Base-by-base conservation (phyloP, 1,140 invertebrate species). In the Tetragonula clypearis region DNA sequence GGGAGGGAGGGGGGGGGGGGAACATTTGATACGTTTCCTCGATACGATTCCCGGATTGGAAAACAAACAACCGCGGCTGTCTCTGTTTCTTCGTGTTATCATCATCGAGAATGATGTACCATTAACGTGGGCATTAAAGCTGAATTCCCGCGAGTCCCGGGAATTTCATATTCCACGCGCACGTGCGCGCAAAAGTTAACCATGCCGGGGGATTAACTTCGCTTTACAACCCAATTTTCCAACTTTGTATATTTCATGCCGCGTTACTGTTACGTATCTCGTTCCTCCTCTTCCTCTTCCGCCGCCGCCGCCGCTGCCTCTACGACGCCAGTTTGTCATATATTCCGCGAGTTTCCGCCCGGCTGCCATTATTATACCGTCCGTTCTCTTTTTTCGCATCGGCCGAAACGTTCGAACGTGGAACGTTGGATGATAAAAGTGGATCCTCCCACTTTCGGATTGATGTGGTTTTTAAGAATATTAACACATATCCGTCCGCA, bases 201-300 rank as follows among this genome's bases (percentile, higher is more conserved):
- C 60, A 75, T 71, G n/a, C 53, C 71, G 35, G 60, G 79, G 84
- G 78, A 85, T 82, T 85, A 82, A 80, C 79, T 85, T 82, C 79
- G 60, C 69, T 73, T 49, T 82, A 80, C 77, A 84, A 84, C 82
- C 84, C 68, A 84, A 86, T 86, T 86, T 86, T 84, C 85, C 30
- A 86, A 77, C 74, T 86, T 86, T 82, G 30, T 82, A 82, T 75
- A 82, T 85, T 82, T 85, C 58, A 82, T 82, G 72, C 76, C 35
- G 55, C 53, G 58, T 77, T 80, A 71, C 68, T n/a, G 30, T 84
- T 79, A 65, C 69, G 72, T 19, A 53, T 53, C 35, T 79, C 56
- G 41, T 49, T 30, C 49, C 35, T 11, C 23, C 26, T 12, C 12
- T 21, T 11, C 14, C 41, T 49, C 41, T 14, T 41, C 41, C 41